phyloP scores from a whole-genome alignment of 2,797 vertebrate genomes.

The Psittacula derbiana region DNA sequence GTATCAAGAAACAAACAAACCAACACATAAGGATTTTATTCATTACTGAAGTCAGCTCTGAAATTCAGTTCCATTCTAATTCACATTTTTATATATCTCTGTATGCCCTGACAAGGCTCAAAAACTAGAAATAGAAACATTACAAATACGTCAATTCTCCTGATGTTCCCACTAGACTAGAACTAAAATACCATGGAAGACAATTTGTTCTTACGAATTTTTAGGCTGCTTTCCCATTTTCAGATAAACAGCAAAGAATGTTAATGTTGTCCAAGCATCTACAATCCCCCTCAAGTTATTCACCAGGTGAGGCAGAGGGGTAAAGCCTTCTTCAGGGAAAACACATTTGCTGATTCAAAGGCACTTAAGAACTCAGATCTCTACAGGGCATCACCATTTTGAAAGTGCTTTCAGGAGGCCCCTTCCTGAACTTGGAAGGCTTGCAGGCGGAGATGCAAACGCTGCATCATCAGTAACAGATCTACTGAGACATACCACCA shows the following conservation, averaged over 20 bases:
- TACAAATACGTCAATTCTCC: background rate
- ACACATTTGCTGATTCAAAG: background rate
- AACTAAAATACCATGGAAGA: background rate
- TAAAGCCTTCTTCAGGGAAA: background rate
- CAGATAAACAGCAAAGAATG: background rate
- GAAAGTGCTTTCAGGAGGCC: background rate
- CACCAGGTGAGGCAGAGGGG: background rate
- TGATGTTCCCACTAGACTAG: background rate
- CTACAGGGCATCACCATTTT: background rate
- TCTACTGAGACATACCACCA: background rate
- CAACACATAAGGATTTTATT: background rate
- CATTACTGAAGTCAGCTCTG: background rate
- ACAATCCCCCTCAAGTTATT: background rate
- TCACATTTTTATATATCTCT: background rate
- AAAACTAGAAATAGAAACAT: background rate
- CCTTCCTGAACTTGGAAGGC: background rate
- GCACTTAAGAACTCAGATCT: background rate
- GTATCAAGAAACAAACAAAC: constrained; percentile 2
- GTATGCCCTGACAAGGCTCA: background rate
- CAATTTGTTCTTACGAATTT: background rate
- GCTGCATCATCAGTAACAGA: background rate
- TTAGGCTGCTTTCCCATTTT: background rate
- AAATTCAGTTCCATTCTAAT: background rate
- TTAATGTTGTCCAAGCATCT: background rate
- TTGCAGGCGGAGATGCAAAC: background rate